phyloP scores from a whole-genome alignment of 1,140 invertebrate genomes.

The Cheumatopsyche charites region DNA sequence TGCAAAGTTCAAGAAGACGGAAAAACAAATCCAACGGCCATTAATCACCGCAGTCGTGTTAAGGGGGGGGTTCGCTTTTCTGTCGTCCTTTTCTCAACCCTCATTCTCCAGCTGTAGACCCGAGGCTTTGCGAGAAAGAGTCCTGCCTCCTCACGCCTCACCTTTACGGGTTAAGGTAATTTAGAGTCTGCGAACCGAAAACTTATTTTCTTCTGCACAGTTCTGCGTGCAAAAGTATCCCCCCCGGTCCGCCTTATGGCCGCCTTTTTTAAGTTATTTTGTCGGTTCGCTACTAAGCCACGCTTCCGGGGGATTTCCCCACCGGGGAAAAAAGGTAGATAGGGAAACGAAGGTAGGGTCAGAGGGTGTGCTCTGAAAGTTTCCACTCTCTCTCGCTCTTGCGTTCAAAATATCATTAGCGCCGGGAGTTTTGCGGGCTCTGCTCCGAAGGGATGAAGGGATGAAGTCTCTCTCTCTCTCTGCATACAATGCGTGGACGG shows the following conservation, averaged over 20 bases:
- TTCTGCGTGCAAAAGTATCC: conserved; percentile 43
- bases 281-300: conserved; percentile 44
- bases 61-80: conserved; percentile 11
- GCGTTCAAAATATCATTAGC: conserved; percentile 48
- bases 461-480: conserved; percentile 2
- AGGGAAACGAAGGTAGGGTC: not conserved
- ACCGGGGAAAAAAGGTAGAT: not conserved
- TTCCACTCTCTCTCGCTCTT: conserved; percentile 30
- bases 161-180: conserved; percentile 39
- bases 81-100: not conserved
- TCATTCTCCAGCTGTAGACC: conserved; percentile 31
- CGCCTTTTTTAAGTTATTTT: conserved; percentile 46
- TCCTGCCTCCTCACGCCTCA: conserved; percentile 32
- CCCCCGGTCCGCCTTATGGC: conserved; percentile 40
- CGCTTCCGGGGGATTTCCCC: conserved; percentile 3
- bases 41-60: conserved; percentile 42
- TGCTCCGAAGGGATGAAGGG: conserved; percentile 31
- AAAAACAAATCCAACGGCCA: conserved; percentile 45
- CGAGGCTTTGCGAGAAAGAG: too few species aligned
- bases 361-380: conserved; percentile 31
- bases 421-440: conserved; percentile 39
- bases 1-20: conserved; percentile 12
- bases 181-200: conserved; percentile 41
- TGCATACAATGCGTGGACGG: too few species aligned
- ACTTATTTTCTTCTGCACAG: conserved; percentile 43